Conservation (phyloP, 2,113 vertebrate genomes). For the Lota lota region DNA sequence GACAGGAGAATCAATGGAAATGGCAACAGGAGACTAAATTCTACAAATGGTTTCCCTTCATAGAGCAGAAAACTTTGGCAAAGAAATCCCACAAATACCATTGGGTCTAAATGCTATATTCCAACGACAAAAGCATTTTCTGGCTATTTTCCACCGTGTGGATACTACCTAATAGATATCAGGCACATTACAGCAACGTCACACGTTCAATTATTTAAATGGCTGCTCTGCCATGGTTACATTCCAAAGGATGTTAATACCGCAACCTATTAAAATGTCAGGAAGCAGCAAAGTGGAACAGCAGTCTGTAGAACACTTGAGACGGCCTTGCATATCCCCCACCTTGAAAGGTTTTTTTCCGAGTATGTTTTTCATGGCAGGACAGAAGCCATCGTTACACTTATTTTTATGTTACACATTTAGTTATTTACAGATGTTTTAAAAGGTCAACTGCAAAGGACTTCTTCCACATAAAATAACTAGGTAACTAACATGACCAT, state of each 20-base stretch:
- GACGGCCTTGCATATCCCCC: conserved; percentile 3
- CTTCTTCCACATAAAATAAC: background rate
- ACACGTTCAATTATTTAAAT: conserved; percentile 8
- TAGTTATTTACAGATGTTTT: background rate
- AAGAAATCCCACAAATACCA: no score
- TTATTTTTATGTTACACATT: no score
- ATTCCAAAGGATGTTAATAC: conserved; percentile 17
- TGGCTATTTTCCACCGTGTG: no score
- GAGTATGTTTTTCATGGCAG: background rate
- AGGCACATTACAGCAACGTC: background rate
- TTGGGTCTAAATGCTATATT: no score
- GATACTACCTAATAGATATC: background rate
- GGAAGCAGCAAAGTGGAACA: conserved; percentile 40
- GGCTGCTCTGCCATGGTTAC: background rate
- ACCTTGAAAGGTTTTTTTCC: no score
- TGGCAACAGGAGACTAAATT: no score
- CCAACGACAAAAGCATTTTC: no score
- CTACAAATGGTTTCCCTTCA: no score
- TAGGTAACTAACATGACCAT: background rate
- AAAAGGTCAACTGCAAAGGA: background rate
- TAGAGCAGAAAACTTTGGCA: no score
- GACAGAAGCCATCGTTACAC: background rate
- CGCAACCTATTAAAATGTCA: conserved; percentile 24
- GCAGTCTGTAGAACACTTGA: conserved; percentile 6
- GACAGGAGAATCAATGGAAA: no score